These are phyloP conservation scores for Lutjanus erythropterus DNA, from an alignment of 2,113 vertebrate genomes.

Conservation along the genomic window DNA sequence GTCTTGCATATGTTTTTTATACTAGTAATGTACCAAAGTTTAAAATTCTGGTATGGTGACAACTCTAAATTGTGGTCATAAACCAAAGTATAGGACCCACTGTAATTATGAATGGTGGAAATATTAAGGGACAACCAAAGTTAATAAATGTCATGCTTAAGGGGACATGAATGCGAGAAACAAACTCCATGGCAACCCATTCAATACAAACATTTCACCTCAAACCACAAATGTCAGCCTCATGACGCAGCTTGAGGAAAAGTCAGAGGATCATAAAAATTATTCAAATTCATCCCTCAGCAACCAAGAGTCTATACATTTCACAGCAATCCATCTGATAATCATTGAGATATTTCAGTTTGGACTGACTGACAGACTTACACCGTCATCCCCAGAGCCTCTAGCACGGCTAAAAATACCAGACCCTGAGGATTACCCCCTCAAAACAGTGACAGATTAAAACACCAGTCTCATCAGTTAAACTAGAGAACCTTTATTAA, in stretches of 20 bases:
- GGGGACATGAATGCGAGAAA: too few species aligned
- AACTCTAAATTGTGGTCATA: too few species aligned
- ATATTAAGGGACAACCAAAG: too few species aligned
- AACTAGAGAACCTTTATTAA: slow-evolving; percentile 84
- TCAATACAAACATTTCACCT: background rate
- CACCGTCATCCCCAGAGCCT: background rate
- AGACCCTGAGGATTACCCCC: background rate
- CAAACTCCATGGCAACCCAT: background rate
- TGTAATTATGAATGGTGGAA: too few species aligned
- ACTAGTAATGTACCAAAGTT: too few species aligned
- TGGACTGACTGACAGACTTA: background rate
- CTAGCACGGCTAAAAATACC: background rate
- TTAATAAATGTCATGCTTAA: too few species aligned
- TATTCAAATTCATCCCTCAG: background rate
- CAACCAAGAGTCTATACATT: background rate
- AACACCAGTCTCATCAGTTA: slow-evolving; percentile 64
- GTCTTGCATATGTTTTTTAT: too few species aligned
- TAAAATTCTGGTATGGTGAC: too few species aligned
- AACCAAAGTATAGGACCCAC: too few species aligned
- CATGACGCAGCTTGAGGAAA: background rate
- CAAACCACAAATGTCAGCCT: background rate
- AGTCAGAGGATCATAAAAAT: background rate
- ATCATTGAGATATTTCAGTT: background rate
- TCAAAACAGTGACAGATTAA: slow-evolving; percentile 49
- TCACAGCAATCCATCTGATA: background rate